Conservation (phyloP, 2,888 invertebrate genomes). For the Cephus runcator region DNA sequence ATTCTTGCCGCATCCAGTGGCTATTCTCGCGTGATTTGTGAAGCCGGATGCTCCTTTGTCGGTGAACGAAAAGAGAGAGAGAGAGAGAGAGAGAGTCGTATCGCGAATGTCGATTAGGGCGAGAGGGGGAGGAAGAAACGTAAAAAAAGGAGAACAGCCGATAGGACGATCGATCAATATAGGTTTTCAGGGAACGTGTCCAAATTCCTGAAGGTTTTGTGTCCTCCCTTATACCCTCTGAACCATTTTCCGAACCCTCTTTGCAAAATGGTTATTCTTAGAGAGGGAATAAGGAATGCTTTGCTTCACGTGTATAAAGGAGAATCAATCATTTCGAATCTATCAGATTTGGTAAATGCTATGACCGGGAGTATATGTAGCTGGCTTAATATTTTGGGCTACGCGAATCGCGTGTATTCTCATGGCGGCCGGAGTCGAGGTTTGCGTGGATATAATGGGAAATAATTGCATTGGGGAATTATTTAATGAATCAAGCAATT, state of each 20-base stretch:
- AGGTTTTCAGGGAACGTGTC: background rate
- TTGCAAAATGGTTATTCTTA: background rate
- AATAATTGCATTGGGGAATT: background rate
- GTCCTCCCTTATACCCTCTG: background rate
- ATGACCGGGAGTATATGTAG: background rate
- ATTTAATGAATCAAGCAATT: background rate
- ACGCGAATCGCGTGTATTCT: background rate
- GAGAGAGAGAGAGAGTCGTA: background rate
- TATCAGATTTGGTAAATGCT: background rate
- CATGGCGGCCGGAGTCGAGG: no score
- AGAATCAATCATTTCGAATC: background rate
- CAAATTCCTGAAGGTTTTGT: background rate
- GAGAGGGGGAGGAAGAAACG: background rate
- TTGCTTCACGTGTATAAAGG: background rate
- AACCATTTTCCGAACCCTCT: background rate
- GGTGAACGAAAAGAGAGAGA: background rate
- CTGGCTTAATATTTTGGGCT: background rate
- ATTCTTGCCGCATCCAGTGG: conserved; percentile 10
- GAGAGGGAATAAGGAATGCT: background rate
- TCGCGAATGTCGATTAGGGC: no score
- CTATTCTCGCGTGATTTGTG: conserved; percentile 2
- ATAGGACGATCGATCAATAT: background rate
- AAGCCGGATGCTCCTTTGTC: background rate
- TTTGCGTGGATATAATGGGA: background rate
- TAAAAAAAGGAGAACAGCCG: background rate